These are phyloP conservation scores for Drosophila sp. DNA, from an alignment of 1,140 invertebrate genomes.

Conservation along the genomic window DNA sequence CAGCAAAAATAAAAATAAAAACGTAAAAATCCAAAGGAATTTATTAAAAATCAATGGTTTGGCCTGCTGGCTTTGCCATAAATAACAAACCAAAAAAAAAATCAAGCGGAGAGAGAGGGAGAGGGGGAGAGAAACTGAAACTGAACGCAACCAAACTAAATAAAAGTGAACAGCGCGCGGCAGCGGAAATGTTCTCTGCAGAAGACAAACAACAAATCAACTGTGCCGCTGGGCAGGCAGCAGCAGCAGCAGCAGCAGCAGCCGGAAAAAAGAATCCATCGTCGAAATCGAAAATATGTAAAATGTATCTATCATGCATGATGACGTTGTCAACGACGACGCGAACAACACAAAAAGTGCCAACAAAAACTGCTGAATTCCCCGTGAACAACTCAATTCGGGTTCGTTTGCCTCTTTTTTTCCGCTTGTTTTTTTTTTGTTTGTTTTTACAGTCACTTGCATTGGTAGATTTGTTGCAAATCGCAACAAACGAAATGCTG, in stretches of 20 bases:
- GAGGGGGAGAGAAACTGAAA: background rate
- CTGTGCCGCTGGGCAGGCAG: constrained; percentile 58
- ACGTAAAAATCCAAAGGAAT: constrained; percentile 29
- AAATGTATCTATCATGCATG: constrained; percentile 76
- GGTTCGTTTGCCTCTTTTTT: constrained; percentile 35
- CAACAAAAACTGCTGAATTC: constrained; percentile 50
- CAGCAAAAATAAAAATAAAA: background rate
- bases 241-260: background rate
- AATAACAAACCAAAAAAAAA: constrained; percentile 57
- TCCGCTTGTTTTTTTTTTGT: background rate
- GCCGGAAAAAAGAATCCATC: constrained; percentile 19
- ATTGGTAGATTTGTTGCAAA: constrained; percentile 63
- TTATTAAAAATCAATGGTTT: constrained; percentile 77
- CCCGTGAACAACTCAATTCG: constrained; percentile 71
- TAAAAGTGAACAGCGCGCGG: constrained; percentile 47
- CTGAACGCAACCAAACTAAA: constrained; percentile 49
- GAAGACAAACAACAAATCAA: constrained; percentile 80
- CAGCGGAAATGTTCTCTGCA: constrained; percentile 71
- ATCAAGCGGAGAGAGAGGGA: constrained; percentile 16
- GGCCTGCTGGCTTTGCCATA: constrained; percentile 53
- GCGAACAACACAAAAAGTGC: constrained; percentile 26
- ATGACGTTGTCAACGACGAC: constrained; percentile 44
- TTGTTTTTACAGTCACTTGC: constrained; percentile 10
- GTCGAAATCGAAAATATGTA: constrained; percentile 66
- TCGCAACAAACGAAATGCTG: constrained; percentile 50